Base-by-base conservation (phyloP, 2,888 invertebrate species). In the Euplexia lucipara region DNA sequence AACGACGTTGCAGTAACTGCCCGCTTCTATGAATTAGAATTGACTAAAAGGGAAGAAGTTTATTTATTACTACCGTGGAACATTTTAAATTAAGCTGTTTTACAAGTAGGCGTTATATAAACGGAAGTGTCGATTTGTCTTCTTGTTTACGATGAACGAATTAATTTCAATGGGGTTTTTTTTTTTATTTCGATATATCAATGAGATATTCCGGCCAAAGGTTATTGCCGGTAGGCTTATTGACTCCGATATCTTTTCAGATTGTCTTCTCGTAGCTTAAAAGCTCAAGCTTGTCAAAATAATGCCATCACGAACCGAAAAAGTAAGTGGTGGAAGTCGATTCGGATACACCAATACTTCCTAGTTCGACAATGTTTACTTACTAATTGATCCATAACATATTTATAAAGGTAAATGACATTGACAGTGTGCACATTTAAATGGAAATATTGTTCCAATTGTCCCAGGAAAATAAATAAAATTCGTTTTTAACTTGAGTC, bases 11-110 rank as follows among this genome's bases (percentile, higher is more conserved):
- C 70, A 79, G 69, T 37, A 56, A 20, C 34, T 60, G 22, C 20
- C 49, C 34, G 70, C 70, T 78, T 57, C 75, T 70, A 75, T 70
- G 79, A 75, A 75, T 75, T 79, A 70, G 67, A 79, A 75, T 75
- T 47, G 63, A 54, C 70, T 56, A 45, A 60, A 75, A 63, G 62
- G 62, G 75, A 68, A 54, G 54, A 68, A 78, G 32, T 52, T 58
- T 68, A 62, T 68, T 66, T 56, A 73, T 56, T 59, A 44, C 53
- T 56, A 53, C 49, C 67, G 58, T 56, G 45, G 45, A 52, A 52
- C 42, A 67, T 41, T 54, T 59, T 42, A 62, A 62, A 44, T 48
- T 35, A 59, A 65, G 65, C 22, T 52, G 52, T 64, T 75, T 63
- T 53, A 71, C 52, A 48, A 71, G 53, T 42, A 71, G 52, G 5